phyloP scores from a whole-genome alignment of 1,140 invertebrate species.

The Archegozetes longisetosus region DNA sequence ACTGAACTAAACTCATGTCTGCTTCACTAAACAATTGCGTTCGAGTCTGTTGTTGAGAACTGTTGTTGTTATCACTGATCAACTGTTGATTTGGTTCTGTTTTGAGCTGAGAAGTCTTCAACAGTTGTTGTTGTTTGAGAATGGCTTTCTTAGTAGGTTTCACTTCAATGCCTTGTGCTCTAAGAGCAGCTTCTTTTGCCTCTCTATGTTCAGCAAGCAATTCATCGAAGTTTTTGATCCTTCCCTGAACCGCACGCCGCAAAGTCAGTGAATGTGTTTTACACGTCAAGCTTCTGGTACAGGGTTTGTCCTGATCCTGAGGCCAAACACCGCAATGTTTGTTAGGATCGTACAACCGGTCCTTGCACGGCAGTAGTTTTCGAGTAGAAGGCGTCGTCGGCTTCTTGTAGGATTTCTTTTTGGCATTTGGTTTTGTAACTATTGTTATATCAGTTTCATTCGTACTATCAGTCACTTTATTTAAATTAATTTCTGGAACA shows the following conservation, averaged over 20 bases:
- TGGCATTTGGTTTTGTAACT: background rate
- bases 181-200: constrained; percentile 16
- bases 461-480: background rate
- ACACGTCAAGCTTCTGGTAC: constrained; percentile 62
- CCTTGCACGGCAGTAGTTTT: constrained; percentile 39
- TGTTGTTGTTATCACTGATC: background rate
- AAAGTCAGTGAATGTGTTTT: constrained; percentile 62
- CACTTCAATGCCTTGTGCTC: background rate
- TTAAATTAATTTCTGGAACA: background rate
- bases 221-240: constrained; percentile 59
- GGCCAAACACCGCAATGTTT: constrained; percentile 60
- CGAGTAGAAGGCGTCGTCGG: constrained; percentile 1
- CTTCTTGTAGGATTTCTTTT: background rate
- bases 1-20: background rate
- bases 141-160: background rate
- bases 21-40: too few species aligned
- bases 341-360: constrained; percentile 58
- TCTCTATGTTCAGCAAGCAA: constrained; percentile 56
- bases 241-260: constrained; percentile 49
- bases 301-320: constrained; percentile 48
- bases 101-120: background rate
- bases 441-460: background rate
- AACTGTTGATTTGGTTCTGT: background rate
- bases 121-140: background rate
- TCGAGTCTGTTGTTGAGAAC: background rate